These are phyloP conservation scores for Paragorgia papillata DNA, from an alignment of 92 coral and sea anemone genomes.

Conservation along the genomic window DNA sequence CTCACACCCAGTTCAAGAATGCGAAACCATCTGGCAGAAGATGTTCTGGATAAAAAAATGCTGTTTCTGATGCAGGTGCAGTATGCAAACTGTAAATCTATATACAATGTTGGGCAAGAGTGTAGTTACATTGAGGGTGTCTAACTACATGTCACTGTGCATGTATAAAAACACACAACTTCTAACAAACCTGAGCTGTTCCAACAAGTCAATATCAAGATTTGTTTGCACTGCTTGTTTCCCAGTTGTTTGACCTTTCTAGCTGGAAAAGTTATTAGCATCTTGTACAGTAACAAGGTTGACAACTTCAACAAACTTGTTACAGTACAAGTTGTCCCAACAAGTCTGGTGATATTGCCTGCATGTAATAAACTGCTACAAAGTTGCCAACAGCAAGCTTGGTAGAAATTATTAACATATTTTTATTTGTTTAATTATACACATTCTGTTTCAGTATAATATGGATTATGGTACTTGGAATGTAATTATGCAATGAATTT, in stretches of 20 bases:
- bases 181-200: too few species aligned
- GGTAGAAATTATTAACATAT: too few species aligned
- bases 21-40: slow-evolving; percentile 54
- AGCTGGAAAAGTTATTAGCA: too few species aligned
- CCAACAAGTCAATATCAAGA: too few species aligned
- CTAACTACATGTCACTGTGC: background rate
- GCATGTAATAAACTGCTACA: background rate
- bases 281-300: too few species aligned
- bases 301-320: background rate
- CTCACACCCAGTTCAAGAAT: slow-evolving; percentile 56
- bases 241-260: too few species aligned
- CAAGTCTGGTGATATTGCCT: too few species aligned
- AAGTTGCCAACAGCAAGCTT: background rate
- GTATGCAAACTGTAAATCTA: slow-evolving; percentile 60
- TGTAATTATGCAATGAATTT: too few species aligned
- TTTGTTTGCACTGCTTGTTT: too few species aligned
- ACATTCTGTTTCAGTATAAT: background rate
- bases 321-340: slow-evolving; percentile 5
- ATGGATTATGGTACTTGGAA: background rate
- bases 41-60: too few species aligned
- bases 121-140: background rate
- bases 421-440: background rate
- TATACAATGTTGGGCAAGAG: slow-evolving; percentile 61
- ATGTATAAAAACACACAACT: too few species aligned
- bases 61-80: slow-evolving; percentile 57